These are phyloP conservation scores for Cartodere bifasciata DNA, from an alignment of 2,888 invertebrate genomes.

Conservation along the genomic window DNA sequence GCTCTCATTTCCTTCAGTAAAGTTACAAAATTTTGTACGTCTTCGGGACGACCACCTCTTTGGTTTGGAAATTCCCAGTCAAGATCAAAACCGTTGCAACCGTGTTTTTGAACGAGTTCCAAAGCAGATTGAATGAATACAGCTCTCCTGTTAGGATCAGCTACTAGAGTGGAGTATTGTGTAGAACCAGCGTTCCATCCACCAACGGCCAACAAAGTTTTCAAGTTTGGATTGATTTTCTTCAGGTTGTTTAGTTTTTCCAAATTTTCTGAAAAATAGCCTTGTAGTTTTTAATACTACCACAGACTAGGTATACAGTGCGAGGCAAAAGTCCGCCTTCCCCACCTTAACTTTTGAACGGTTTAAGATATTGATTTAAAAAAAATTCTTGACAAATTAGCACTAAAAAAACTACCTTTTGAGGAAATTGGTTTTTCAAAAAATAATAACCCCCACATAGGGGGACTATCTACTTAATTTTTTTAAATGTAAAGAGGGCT, in stretches of 20 bases:
- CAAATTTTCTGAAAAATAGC: constrained; percentile 36
- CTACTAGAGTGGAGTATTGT: constrained; percentile 33
- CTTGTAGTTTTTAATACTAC: too few relatives aligned
- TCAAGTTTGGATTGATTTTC: constrained; percentile 37
- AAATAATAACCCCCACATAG: too few relatives aligned
- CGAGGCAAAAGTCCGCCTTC: too few relatives aligned
- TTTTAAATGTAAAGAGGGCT: too few relatives aligned
- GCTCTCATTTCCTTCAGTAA: constrained; percentile 21
- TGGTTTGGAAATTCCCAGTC: constrained; percentile 63
- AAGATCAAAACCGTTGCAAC: constrained; percentile 58
- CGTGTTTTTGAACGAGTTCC: constrained; percentile 39
- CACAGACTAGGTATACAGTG: too few relatives aligned
- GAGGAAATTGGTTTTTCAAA: too few relatives aligned
- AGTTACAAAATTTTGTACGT: constrained; percentile 20
- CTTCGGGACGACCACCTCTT: constrained; percentile 35
- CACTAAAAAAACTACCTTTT: too few relatives aligned
- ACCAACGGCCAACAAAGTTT: constrained; percentile 51
- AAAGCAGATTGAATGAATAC: constrained; percentile 43
- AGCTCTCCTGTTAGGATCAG: constrained; percentile 32
- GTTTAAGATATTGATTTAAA: too few relatives aligned
- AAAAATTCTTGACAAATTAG: too few relatives aligned
- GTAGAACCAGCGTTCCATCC: constrained; percentile 51
- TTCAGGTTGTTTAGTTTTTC: constrained; percentile 43
- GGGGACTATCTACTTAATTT: too few relatives aligned
- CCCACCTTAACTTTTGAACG: too few relatives aligned